Percentiles rank a stretch among this genome's conserved stretches.
These are phyloP conservation scores for Protobothrops flavoviridis DNA, from an alignment of 2,113 vertebrate species.

Conservation along the genomic window DNA sequence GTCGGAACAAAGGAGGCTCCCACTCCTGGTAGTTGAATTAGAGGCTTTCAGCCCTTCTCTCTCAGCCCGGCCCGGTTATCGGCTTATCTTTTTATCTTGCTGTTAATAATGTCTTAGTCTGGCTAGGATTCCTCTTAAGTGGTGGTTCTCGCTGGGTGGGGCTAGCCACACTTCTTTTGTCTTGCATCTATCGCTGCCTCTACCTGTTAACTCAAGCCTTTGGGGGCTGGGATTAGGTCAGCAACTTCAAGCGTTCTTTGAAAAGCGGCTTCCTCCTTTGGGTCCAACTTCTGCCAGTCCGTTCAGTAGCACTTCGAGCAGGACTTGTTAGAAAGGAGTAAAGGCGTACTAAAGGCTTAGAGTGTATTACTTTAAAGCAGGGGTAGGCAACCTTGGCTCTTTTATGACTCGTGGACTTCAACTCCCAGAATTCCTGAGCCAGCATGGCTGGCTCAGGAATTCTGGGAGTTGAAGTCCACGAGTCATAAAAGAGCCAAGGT, in stretches of 20 bases:
- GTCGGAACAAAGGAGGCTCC: constrained; percentile 57
- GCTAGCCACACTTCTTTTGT: constrained; percentile 68
- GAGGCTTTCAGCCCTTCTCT: not conserved
- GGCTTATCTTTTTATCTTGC: not conserved
- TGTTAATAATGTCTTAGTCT: not conserved
- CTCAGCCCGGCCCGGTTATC: not conserved
- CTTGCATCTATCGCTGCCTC: constrained; percentile 30
- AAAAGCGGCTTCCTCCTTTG: not conserved
- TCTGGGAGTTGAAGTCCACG: too few relatives aligned
- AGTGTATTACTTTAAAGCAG: not conserved
- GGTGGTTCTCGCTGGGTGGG: constrained; percentile 66
- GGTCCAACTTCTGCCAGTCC: not conserved
- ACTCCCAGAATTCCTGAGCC: too few relatives aligned
- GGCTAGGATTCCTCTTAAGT: not conserved
- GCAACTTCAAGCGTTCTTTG: not conserved
- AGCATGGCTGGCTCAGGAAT: too few relatives aligned
- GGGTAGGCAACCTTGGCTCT: too few relatives aligned
- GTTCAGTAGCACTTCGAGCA: constrained; percentile 2
- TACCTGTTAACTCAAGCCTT: constrained; percentile 23
- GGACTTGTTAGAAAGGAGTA: not conserved
- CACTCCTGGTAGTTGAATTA: not conserved
- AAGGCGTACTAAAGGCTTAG: constrained; percentile 11
- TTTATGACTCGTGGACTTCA: too few relatives aligned
- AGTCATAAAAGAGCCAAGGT: too few relatives aligned
- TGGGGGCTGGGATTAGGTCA: not conserved